Evolutionary conservation across 2,113 vertebrate genomes (phyloP).

Genomic region (Myrmecobius fasciatus): DNA sequence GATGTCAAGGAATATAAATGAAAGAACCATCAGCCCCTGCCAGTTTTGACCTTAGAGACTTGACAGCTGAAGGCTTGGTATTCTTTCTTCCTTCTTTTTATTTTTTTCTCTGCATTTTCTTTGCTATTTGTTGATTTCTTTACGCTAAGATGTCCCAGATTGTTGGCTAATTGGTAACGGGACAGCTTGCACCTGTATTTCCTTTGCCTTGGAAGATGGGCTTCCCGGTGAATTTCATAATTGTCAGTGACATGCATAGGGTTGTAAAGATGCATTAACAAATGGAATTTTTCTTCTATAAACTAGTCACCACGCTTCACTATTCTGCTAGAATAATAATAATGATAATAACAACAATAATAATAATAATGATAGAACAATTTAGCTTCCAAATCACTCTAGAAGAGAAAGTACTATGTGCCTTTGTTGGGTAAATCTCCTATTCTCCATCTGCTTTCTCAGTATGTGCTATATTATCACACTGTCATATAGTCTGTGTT

Average conservation of each 20-base stretch:
- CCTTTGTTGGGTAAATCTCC: constrained; percentile 1
- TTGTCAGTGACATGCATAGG: constrained; percentile 51
- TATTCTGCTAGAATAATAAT: background rate
- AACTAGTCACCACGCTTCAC: background rate
- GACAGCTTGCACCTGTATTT: constrained; percentile 32
- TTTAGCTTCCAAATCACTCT: background rate
- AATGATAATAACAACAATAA: constrained; percentile 13
- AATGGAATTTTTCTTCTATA: constrained; percentile 25
- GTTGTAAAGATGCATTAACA: constrained; percentile 47
- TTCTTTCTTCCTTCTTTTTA: constrained; percentile 15
- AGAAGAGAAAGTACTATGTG: background rate
- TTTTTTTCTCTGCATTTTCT: constrained; percentile 4
- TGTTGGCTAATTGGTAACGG: constrained; percentile 48
- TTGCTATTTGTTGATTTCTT: constrained; percentile 3
- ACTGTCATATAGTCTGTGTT: background rate
- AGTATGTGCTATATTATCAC: background rate
- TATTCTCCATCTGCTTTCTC: constrained; percentile 2
- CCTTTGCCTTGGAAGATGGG: constrained; percentile 45
- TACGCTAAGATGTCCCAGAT: constrained; percentile 20
- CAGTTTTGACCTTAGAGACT: constrained; percentile 81
- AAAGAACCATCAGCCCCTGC: constrained; percentile 74
- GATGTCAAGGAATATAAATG: constrained; percentile 79
- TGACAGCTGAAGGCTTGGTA: constrained; percentile 75
- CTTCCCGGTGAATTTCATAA: constrained; percentile 57
- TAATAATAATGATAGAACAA: background rate